Evolutionary conservation across 2,797 vertebrate genomes (phyloP).

Genomic region (Chaetophractus vellerosus): DNA sequence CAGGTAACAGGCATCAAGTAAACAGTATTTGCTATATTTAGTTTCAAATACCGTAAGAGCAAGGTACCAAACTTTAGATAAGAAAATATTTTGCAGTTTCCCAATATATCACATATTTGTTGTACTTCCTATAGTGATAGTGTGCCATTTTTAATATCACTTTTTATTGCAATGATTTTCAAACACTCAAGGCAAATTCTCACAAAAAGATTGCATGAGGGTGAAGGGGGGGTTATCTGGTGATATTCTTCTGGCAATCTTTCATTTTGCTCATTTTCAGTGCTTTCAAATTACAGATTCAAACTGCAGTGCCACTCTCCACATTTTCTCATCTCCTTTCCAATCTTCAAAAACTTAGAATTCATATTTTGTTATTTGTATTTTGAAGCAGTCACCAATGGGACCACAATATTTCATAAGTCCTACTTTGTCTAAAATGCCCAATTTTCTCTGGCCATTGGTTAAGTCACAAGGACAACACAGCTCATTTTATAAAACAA

Average conservation of each 20-base stretch:
- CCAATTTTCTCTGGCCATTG: not conserved
- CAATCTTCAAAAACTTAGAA: not conserved
- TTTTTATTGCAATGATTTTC: not conserved
- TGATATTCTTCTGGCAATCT: not conserved
- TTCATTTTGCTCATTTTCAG: constrained; percentile 36
- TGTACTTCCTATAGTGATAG: not conserved
- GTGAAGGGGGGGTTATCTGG: not conserved
- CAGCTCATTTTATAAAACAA: constrained; percentile 58
- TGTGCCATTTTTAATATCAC: not conserved
- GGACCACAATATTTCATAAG: not conserved
- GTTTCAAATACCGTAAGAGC: not conserved
- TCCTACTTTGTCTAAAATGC: not conserved
- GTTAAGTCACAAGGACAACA: not conserved
- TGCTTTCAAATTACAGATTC: constrained; percentile 52
- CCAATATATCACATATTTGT: not conserved
- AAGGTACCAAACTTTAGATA: not conserved
- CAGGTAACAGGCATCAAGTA: not conserved
- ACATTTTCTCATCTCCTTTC: not conserved
- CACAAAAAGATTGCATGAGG: not conserved
- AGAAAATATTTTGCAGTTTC: constrained; percentile 13
- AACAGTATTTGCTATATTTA: not conserved
- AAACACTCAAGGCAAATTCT: constrained; percentile 30
- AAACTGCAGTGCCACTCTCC: not conserved
- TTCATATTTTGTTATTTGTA: constrained; percentile 11
- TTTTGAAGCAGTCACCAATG: not conserved